These are phyloP conservation scores for Pelecanus crispus DNA, from an alignment of 2,113 vertebrate genomes.

Conservation along the genomic window DNA sequence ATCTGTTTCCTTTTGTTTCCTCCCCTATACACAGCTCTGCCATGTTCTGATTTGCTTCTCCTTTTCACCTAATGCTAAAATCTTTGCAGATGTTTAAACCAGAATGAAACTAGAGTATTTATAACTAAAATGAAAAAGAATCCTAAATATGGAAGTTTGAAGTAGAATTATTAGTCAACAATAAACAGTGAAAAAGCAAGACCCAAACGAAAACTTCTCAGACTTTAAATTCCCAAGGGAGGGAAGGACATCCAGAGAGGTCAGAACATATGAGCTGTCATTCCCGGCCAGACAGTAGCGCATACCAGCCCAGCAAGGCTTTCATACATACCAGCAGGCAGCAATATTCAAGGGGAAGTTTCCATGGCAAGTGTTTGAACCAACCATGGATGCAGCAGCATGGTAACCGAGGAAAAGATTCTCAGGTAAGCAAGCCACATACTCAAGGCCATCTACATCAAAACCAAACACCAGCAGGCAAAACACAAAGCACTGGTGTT, in stretches of 20 bases:
- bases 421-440: neutral
- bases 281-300: neutral
- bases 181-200: neutral
- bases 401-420: neutral
- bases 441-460: neutral
- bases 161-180: neutral
- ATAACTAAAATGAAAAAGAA: neutral
- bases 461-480: neutral
- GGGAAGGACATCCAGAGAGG: neutral
- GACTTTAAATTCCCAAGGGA: neutral
- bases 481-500: neutral
- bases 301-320: neutral
- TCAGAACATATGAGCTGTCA: neutral
- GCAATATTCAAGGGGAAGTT: neutral
- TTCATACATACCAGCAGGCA: neutral
- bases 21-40: neutral
- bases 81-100: neutral
- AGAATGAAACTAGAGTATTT: neutral
- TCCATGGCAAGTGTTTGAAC: neutral
- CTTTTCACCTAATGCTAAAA: neutral
- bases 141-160: neutral
- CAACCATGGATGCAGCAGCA: neutral
- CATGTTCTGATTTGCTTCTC: neutral
- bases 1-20: neutral
- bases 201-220: neutral